Base-by-base conservation (phyloP, 2,888 invertebrate species). In the Acanthococcus lagerstroemiae region DNA sequence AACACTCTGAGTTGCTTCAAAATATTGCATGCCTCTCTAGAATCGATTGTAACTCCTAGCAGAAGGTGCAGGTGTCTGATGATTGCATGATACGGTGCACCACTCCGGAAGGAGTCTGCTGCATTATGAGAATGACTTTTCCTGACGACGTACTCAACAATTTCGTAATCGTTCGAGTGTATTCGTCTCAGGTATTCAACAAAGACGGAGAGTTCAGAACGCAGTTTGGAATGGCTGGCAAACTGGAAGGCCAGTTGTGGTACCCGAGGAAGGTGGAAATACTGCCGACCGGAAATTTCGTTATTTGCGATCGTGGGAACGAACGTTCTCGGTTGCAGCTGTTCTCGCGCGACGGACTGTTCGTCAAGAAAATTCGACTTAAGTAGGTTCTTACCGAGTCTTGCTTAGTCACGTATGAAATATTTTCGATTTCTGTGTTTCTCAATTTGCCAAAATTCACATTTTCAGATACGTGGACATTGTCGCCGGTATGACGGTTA, bases 271-370 rank as follows among this genome's bases (percentile, higher is more conserved):
- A 96, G 78, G 95, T 95, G 57, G 94, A 94, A 7, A 89, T 92
- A 2, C 90, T 92, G 81, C 85, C 85, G 66, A 88, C 86, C 61
- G 90, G 90, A 45, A 91, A 91, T 76, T 90, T 90, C 76, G 95
- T 96, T n/a, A 93, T 96, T 3, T 96, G 96, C 76, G 96, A 96
- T 78, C 87, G 96, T 70, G 95, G 95, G 55, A 95, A 93, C 74
- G 95, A 96, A 76, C 84, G 95, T 65, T 94, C 94, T 1, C 86
- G 95, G 67, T 95, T 96, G 94, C 96, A 96, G 78, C 92, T 96
- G 72, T 96, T 96, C 75, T 94, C 92, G 48, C 92, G 91, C 74
- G 93, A 88, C 75, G 95, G 95, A 26, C 92, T 94, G 74, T 96
- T 95, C 77, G 82, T 95, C 73, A 92, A 92, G 78, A 95, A 95